Evolutionary conservation across 2,113 vertebrate species (phyloP), one percentile per base, ranked within the genome.

Genomic region (Ploceus nigricollis): DNA sequence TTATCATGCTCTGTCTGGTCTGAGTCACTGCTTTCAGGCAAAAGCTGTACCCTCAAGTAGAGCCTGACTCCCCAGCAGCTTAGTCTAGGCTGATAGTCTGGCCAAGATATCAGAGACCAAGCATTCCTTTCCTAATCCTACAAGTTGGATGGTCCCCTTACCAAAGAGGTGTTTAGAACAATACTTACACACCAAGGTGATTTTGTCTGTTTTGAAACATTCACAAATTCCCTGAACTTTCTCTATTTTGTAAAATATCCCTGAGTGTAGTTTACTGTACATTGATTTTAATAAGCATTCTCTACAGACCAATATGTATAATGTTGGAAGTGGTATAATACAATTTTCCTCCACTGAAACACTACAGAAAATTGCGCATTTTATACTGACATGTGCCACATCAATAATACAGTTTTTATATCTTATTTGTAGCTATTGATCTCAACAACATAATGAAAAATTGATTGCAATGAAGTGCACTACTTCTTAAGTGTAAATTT

Each of bases 371-470:
- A 98, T 94, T 95, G 94, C 6, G 12, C 97, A 97, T 97, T 98
- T 98, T 97, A 98, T 97, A 98, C 97, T 95, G 97, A 96, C 96
- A 97, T 95, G 79, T 97, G 90, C 97, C 96, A 97, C 96, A 98
- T 98, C 97, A 98, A 98, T 98, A 98, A 98, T 97, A 98, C 95
- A 97, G 97, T 97, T 98, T 98, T 98, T 98, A 98, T 98, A 98
- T 98, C 97, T 98, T 98, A 98, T 98, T 98, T 98, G 98, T 98
- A 98, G 96, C 85, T 98, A 98, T 98, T 97, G 98, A 98, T 98
- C 94, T 97, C 96, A 97, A 94, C 95, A 98, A 91, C 94, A 94
- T 98, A 98, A 98, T 98, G 97, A 98, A 98, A 98, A 98, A 98
- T 98, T 98, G 98, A 98, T 98, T 98, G 96, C 92, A 94, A 89